A percentile compares a stretch with the other conserved stretches of the same genome.
These are phyloP conservation scores for Sebastes itinus DNA, from an alignment of 2,797 vertebrate genomes.

Conservation along the genomic window DNA sequence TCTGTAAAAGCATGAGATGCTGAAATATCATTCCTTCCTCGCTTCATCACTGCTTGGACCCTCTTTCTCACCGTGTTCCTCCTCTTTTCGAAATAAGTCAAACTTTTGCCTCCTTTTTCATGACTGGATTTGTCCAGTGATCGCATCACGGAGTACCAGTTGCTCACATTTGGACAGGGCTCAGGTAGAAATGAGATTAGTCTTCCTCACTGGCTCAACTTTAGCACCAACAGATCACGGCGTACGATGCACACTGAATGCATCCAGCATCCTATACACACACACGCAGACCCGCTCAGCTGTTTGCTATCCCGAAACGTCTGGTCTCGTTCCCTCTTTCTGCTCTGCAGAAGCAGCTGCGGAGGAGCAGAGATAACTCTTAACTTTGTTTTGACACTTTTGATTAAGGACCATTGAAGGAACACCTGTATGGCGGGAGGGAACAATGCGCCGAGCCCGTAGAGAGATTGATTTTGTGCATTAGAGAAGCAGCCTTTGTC, in stretches of 20 bases:
- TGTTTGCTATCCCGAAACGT: constrained; percentile 50
- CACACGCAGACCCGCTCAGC: constrained; percentile 30
- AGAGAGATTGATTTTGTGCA: constrained; percentile 89
- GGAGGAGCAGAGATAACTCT: constrained; percentile 85
- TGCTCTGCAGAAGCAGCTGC: constrained; percentile 76
- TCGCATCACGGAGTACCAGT: constrained; percentile 9
- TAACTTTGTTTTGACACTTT: constrained; percentile 92
- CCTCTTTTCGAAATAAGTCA: constrained; percentile 6
- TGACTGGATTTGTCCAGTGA: background rate
- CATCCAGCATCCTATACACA: constrained; percentile 40
- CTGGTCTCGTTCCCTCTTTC: constrained; percentile 57
- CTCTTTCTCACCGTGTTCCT: background rate
- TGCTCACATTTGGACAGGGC: constrained; percentile 21
- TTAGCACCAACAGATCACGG: constrained; percentile 23
- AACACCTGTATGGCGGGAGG: constrained; percentile 88
- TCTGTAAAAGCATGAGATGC: background rate
- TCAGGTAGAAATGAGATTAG: constrained; percentile 14
- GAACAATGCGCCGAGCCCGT: constrained; percentile 86
- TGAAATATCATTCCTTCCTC: background rate
- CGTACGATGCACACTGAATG: constrained; percentile 23
- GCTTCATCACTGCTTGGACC: background rate
- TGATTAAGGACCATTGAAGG: constrained; percentile 91
- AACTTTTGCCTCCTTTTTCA: constrained; percentile 10
- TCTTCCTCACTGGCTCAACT: constrained; percentile 36
- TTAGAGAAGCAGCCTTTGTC: constrained; percentile 95